Percentiles rank a stretch among this genome's conserved stretches.
Evolutionary conservation across 1,140 invertebrate species (phyloP).

Genomic region (Drosophila arawakana): DNA sequence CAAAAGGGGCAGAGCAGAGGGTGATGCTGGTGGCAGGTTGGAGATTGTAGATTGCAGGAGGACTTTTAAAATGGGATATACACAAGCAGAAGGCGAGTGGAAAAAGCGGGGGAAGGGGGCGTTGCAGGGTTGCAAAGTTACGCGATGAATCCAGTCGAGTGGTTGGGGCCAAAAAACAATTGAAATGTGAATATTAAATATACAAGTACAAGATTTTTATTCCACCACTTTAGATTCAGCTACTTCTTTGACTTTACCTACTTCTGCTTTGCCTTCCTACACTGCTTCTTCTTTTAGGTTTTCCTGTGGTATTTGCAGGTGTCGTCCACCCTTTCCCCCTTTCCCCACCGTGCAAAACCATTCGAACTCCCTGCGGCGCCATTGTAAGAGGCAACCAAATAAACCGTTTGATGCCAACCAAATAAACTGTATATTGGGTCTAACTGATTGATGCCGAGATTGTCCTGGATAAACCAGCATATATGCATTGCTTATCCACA

Average conservation of each 20-base stretch:
- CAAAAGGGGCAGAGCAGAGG: constrained; percentile 38
- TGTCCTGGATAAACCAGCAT: constrained; percentile 7
- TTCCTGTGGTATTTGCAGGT: constrained; percentile 16
- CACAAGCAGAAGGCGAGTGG: constrained; percentile 1
- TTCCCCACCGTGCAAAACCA: not conserved
- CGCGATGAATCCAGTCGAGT: constrained; percentile 49
- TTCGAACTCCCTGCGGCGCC: constrained; percentile 66
- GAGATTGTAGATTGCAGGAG: constrained; percentile 5
- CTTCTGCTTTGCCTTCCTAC: constrained; percentile 12
- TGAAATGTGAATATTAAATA: constrained; percentile 81
- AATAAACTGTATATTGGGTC: constrained; percentile 49
- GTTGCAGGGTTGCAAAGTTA: constrained; percentile 24
- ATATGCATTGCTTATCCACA: constrained; percentile 34
- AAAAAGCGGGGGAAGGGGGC: not conserved
- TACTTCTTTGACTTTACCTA: not conserved
- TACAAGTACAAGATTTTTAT: constrained; percentile 68
- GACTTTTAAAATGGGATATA: constrained; percentile 21
- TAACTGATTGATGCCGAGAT: constrained; percentile 66
- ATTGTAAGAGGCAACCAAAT: constrained; percentile 64
- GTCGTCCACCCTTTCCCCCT: not conserved
- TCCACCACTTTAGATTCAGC: not conserved
- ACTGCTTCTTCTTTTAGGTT: not conserved
- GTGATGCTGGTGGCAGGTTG: constrained; percentile 11
- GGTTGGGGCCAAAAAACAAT: constrained; percentile 56
- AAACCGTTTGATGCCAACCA: constrained; percentile 71